Evolutionary conservation across 2,888 invertebrate species (phyloP).

Genomic region (Salticus scenicus): DNA sequence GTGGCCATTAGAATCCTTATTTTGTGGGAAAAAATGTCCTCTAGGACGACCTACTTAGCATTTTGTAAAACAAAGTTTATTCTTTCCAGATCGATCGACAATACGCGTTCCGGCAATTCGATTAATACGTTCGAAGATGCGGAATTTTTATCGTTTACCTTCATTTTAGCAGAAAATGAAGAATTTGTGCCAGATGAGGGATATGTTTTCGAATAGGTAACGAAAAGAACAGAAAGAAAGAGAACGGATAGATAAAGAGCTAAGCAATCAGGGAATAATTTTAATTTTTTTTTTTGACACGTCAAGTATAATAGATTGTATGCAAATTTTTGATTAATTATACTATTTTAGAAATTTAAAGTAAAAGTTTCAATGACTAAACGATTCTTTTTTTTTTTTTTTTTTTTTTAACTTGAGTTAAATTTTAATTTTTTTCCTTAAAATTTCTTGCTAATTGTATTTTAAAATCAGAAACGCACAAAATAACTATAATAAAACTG

Average conservation of each 20-base stretch:
- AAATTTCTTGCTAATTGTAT: too few species aligned
- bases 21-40: slow-evolving; percentile 11
- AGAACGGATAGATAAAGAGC: neutral
- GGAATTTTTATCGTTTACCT: slow-evolving; percentile 16
- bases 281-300: too few species aligned
- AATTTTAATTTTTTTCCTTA: too few species aligned
- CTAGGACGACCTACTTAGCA: slow-evolving; percentile 15
- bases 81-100: slow-evolving; percentile 3
- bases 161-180: neutral
- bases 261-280: neutral
- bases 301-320: too few species aligned
- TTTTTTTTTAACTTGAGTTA: too few species aligned
- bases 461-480: too few species aligned
- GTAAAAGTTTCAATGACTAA: too few species aligned
- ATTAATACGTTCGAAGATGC: neutral
- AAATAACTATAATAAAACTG: too few species aligned
- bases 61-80: neutral
- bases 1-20: neutral
- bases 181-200: neutral
- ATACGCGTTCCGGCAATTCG: slow-evolving; percentile 9
- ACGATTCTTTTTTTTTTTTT: too few species aligned
- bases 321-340: neutral
- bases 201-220: neutral
- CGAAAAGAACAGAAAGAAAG: neutral
- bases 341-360: too few species aligned